These are phyloP conservation scores for Troides aeacus DNA, from an alignment of 2,888 invertebrate species.

Conservation along the genomic window DNA sequence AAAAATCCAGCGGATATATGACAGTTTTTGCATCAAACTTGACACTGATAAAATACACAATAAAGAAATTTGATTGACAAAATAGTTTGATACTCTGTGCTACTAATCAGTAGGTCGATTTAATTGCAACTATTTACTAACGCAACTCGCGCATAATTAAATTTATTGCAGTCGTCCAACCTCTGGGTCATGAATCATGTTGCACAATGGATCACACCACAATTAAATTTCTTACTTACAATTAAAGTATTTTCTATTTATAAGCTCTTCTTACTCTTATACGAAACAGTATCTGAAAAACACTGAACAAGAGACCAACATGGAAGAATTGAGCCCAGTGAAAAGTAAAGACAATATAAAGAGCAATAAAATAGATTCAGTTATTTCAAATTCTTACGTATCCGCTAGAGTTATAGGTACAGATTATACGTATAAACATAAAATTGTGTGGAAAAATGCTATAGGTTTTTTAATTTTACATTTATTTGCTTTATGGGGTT, in stretches of 20 bases:
- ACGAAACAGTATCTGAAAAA: constrained; percentile 12
- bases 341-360: constrained; percentile 21
- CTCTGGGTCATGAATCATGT: constrained; percentile 21
- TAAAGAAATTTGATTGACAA: neutral
- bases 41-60: neutral
- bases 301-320: constrained; percentile 21
- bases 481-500: constrained; percentile 70
- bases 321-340: constrained; percentile 7
- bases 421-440: constrained; percentile 57
- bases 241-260: constrained; percentile 11
- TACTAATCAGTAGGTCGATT: neutral
- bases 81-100: neutral
- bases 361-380: constrained; percentile 24
- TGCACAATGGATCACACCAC: constrained; percentile 17
- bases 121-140: neutral
- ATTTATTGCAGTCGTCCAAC: constrained; percentile 4
- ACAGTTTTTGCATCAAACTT: neutral
- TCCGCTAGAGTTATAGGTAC: constrained; percentile 50
- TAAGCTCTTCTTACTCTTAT: constrained; percentile 19
- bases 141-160: constrained; percentile 1
- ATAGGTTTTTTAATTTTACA: constrained; percentile 81
- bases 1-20: neutral
- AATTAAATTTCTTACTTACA: constrained; percentile 13
- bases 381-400: constrained; percentile 13
- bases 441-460: constrained; percentile 82